These are phyloP conservation scores for Pyrocephalus nanus DNA, from an alignment of 2,797 vertebrate species.

Conservation along the genomic window DNA sequence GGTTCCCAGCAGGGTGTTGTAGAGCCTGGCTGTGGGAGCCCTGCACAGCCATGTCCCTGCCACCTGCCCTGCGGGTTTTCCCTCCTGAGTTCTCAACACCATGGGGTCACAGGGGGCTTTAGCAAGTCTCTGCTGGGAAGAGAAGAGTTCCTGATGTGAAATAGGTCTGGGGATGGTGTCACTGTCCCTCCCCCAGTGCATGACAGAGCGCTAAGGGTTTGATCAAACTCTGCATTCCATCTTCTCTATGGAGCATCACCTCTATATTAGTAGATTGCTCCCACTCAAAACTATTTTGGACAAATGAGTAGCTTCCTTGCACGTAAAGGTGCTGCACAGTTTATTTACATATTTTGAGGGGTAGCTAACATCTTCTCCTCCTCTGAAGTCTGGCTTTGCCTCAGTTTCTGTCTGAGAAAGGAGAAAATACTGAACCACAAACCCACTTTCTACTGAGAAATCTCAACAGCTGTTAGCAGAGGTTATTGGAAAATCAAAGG, in stretches of 20 bases:
- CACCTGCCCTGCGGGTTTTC: rapidly evolving
- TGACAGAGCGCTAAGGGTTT: not conserved
- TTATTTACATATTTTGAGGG: not conserved
- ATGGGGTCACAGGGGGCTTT: not conserved
- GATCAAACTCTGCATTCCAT: not conserved
- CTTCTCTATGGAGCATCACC: not conserved
- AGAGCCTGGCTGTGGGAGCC: not conserved
- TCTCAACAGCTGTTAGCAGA: not conserved
- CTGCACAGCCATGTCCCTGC: not conserved
- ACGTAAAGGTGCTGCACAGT: not conserved
- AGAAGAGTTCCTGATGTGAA: not conserved
- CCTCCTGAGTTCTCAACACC: not conserved
- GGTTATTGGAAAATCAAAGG: not conserved
- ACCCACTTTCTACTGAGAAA: not conserved
- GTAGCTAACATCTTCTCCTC: not conserved
- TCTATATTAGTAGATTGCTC: not conserved
- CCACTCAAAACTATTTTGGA: not conserved
- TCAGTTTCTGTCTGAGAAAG: not conserved
- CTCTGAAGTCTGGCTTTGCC: not conserved
- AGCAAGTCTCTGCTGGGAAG: not conserved
- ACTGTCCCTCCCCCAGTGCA: not conserved
- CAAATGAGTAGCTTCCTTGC: not conserved
- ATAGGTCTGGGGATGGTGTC: not conserved
- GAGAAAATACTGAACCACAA: not conserved
- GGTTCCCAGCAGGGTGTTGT: not conserved